These are phyloP conservation scores for Procavia capensis DNA, from an alignment of 2,113 vertebrate genomes.

Conservation along the genomic window DNA sequence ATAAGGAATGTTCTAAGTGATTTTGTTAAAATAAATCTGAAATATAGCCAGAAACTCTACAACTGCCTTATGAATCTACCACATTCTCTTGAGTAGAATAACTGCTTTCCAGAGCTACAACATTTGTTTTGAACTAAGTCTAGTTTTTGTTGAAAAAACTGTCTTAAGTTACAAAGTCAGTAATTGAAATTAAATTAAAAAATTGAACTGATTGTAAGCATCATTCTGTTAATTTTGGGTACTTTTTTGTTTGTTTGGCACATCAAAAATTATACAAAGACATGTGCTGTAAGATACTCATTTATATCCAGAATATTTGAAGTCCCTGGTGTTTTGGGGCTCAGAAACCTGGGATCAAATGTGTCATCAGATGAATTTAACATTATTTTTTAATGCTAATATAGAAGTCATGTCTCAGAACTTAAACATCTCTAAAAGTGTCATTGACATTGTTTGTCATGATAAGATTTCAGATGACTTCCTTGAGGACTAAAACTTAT, in stretches of 20 bases:
- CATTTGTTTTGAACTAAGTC: constrained; percentile 66
- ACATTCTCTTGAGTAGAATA: constrained; percentile 39
- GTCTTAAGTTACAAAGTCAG: neutral
- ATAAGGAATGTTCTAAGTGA: constrained; percentile 58
- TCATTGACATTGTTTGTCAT: neutral
- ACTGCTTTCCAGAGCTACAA: constrained; percentile 54
- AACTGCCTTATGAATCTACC: constrained; percentile 34
- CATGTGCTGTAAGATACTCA: neutral
- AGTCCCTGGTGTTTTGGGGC: neutral
- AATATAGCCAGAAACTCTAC: constrained; percentile 50
- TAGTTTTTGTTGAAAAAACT: constrained; percentile 61
- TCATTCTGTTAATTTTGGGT: constrained; percentile 13
- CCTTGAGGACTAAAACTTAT: neutral
- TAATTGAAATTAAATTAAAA: neutral
- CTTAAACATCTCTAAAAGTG: constrained; percentile 28
- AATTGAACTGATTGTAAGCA: neutral
- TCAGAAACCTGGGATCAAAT: neutral
- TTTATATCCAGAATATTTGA: constrained; percentile 37
- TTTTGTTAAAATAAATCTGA: constrained; percentile 61
- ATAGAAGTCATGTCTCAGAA: neutral
- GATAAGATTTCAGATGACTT: neutral
- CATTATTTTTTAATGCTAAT: neutral
- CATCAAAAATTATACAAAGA: constrained; percentile 36
- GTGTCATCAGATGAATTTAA: neutral
- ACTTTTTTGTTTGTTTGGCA: constrained; percentile 40